Conservation (phyloP, 2,113 vertebrate genomes). For the Rousettus leschenaultii region DNA sequence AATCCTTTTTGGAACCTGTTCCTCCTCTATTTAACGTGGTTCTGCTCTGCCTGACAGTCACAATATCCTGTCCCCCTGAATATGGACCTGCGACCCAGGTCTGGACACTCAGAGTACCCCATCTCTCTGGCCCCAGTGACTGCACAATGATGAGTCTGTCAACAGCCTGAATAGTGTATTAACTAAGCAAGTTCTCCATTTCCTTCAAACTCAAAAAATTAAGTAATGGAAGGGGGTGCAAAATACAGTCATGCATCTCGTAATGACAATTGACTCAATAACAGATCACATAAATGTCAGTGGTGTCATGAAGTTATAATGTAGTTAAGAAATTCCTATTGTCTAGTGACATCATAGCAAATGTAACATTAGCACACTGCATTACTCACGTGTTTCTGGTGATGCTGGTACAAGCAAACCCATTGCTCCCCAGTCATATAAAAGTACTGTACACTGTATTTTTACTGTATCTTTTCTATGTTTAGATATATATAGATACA, state of each 20-base stretch:
- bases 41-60: not conserved
- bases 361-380: not conserved
- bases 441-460: not conserved
- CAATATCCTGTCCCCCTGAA: no score
- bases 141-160: not conserved
- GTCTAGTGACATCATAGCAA: not conserved
- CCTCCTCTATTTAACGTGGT: fast-evolving
- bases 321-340: not conserved
- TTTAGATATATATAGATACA: not conserved
- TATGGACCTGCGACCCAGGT: not conserved
- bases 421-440: not conserved
- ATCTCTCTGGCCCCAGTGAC: no score
- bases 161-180: not conserved
- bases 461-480: not conserved
- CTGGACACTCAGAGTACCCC: not conserved
- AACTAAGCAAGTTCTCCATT: not conserved
- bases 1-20: not conserved
- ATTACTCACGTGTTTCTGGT: not conserved
- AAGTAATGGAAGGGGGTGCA: not conserved
- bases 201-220: not conserved
- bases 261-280: not conserved
- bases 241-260: no score
- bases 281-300: no score
- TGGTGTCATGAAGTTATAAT: not conserved
- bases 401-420: not conserved